phyloP scores from a whole-genome alignment of 2,888 invertebrate genomes.

The Anthophora plumipes region DNA sequence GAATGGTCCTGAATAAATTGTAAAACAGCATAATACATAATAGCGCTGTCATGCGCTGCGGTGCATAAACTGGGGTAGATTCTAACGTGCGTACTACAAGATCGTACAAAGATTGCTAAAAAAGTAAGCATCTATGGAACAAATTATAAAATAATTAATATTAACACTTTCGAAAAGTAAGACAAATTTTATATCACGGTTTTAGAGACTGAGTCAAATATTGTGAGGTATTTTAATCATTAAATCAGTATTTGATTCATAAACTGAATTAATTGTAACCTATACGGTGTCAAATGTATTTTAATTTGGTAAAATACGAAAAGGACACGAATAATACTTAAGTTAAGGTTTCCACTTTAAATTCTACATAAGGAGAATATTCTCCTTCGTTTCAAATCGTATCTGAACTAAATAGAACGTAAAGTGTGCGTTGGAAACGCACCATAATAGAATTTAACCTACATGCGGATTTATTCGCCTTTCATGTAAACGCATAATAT shows the following conservation, averaged over 20 bases:
- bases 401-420: too few species aligned
- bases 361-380: too few species aligned
- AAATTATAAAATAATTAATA: not conserved
- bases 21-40: constrained; percentile 46
- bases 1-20: constrained; percentile 35
- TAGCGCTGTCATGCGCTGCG: constrained; percentile 50
- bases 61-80: constrained; percentile 51
- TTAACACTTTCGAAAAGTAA: not conserved
- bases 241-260: not conserved
- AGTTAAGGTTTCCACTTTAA: too few species aligned
- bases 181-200: not conserved
- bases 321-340: too few species aligned
- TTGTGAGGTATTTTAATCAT: not conserved
- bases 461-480: too few species aligned
- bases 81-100: not conserved
- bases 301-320: too few species aligned
- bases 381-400: too few species aligned
- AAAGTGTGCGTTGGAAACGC: too few species aligned
- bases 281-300: too few species aligned
- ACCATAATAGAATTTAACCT: too few species aligned
- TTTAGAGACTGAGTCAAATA: not conserved
- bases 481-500: too few species aligned
- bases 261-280: not conserved
- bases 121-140: not conserved
- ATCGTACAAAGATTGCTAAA: not conserved